Evolutionary conservation across 2,797 vertebrate species (phyloP).

Genomic region (Dendrocincla fuliginosa): DNA sequence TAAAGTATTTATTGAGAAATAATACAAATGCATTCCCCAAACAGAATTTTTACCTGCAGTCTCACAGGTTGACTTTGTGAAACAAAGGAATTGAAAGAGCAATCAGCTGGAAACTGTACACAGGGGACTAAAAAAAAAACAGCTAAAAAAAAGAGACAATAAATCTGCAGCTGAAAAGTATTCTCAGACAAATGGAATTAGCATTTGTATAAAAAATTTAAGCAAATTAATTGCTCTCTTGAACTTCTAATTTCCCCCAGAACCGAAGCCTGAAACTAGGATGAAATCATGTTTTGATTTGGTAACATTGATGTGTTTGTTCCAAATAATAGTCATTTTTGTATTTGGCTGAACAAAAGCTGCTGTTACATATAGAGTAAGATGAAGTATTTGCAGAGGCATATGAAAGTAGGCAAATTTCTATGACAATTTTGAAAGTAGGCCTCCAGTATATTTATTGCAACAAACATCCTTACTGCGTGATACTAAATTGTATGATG

Average conservation of each 20-base stretch:
- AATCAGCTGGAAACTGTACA: neutral
- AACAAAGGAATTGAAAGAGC: neutral
- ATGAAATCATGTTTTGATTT: neutral
- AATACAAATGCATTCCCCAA: slow-evolving; percentile 4
- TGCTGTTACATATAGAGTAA: neutral
- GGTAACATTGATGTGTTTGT: neutral
- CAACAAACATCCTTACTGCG: neutral
- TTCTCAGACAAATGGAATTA: neutral
- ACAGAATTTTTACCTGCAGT: neutral
- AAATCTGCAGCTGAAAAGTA: neutral
- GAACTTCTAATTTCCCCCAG: neutral
- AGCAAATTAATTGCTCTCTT: neutral
- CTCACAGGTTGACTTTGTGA: neutral
- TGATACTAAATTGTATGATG: neutral
- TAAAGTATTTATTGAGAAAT: slow-evolving; percentile 17
- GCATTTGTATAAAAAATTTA: neutral
- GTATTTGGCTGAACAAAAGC: neutral
- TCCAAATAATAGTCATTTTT: neutral
- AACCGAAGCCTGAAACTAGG: neutral
- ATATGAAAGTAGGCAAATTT: neutral
- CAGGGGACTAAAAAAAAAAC: neutral
- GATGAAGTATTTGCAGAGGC: neutral
- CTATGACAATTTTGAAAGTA: neutral
- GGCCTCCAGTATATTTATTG: neutral
- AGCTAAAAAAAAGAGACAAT: neutral